Evolutionary conservation across 2,888 invertebrate genomes (phyloP), one percentile per base, ranked within the genome.

Genomic region (Trachelus iudaicus): DNA sequence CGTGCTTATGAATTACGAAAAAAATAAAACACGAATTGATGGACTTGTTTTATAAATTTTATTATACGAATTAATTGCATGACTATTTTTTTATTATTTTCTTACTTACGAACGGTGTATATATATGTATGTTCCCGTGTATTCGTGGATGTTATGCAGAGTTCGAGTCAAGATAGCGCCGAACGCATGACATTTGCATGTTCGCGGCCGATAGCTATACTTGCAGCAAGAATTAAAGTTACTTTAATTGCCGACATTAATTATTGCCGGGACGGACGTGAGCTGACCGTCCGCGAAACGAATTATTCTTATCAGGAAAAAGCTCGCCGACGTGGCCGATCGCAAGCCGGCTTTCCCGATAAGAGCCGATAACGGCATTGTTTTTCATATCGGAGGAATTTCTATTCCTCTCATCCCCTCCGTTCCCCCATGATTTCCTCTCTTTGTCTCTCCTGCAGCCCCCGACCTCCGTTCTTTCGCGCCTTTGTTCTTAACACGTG

Each of bases 51-150:
- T 56, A 56, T 56, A 9, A 2, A 56, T 56, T 56, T 23, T 56
- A 23, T 56, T 23, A 23, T 56, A 23, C 23, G 23, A 9, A 23
- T 3, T 56, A 56, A 23, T 56, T 9, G 9, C 23, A 56, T 6
- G 56, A 23, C 23, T 23, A 56, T 23, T 56, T 23, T 23, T 56
- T 56, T 2, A 56, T 56, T 56, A 6, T 40, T 40, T 1, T 40
- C 40, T 40, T 0, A 40, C 6, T 15, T 40, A 4, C 15, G 40
- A 4, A 15, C 15, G 40, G 15, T 23, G 4, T 15, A 4, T 40
- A 4, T 40, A 9, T 2, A 2, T 6, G 0, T 9, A 0, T 23
- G 2, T 23, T 0, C 0, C 1, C 0, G 40, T 40, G 40, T 40
- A 40, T 40, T 40, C 40, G 0, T 6, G 6, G 6, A 40, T 35